Base-by-base conservation (phyloP, 2,888 invertebrate genomes). In the Thelaira solivaga region DNA sequence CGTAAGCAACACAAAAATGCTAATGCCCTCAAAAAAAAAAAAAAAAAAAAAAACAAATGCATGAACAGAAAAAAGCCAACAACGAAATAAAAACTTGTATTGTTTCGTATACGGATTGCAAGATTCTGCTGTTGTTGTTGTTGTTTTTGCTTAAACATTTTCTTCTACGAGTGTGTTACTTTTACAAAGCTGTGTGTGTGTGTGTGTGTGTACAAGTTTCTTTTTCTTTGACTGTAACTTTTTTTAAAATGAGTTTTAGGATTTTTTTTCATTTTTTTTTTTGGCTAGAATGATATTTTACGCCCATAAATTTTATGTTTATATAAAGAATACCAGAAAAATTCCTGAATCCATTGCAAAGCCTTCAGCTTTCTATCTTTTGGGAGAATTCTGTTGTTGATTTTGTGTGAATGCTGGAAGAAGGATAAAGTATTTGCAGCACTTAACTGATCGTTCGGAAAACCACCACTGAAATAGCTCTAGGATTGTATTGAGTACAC, bases 1-100 rank as follows among this genome's bases (percentile, higher is more conserved):
- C 75, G 76, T 74, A 78, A 78, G 78, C 74, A 69, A 64, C 77
- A 73, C 49, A 77, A 74, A 78, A 78, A 78, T 78, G 78, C 74
- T 78, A 78, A 78, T 78, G 74, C 78, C 78, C 78, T 78, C 74
- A 71, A 78, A 67, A 69, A 74, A 65, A 65, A 69, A 31, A 45
- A n/a, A n/a, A n/a, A n/a, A n/a, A n/a, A n/a, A n/a, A n/a, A n/a
- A n/a, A n/a, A n/a, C n/a, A n/a, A n/a, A n/a, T n/a, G n/a, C n/a
- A 31, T 13, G 36, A 43, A n/a, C 4, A 29, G 1, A 57, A 72
- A 77, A 74, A 69, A 59, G 34, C 51, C 10, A 76, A 76, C 53
- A 57, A 51, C 41, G 26, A 69, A 74, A 65, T 64, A 51, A 68
- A 78, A 74, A 74, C 69, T 78, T 78, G 74, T 74, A 69, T 78